Percentiles rank a stretch among this genome's conserved stretches.
Conservation (phyloP, 2,797 vertebrate species). For the Eleutherodactylus coqui region DNA sequence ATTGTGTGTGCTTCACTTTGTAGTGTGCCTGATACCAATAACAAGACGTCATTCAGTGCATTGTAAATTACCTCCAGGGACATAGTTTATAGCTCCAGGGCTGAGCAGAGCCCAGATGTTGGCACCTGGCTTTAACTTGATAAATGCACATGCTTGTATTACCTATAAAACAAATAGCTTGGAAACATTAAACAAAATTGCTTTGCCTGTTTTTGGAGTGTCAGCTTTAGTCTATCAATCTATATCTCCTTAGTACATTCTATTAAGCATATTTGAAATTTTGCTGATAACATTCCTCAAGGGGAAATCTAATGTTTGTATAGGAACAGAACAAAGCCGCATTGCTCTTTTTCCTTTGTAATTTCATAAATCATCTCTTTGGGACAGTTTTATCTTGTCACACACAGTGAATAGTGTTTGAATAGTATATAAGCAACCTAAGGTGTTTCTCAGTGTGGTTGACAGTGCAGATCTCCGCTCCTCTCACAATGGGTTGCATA, state of each 20-base stretch:
- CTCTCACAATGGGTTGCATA: constrained; percentile 47
- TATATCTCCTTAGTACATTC: constrained; percentile 62
- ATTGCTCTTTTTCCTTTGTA: constrained; percentile 53
- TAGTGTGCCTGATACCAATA: constrained; percentile 72
- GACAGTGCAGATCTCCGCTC: constrained; percentile 45
- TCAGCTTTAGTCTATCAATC: constrained; percentile 58
- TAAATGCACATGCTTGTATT: constrained; percentile 69
- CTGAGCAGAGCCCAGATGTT: constrained; percentile 72
- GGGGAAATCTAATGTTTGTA: constrained; percentile 39
- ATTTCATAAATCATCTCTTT: constrained; percentile 65
- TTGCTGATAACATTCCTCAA: constrained; percentile 35
- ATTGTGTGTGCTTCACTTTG: constrained; percentile 67
- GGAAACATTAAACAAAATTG: constrained; percentile 63
- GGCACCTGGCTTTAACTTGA: constrained; percentile 69
- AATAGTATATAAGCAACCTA: constrained; percentile 61
- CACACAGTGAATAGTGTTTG: constrained; percentile 57
- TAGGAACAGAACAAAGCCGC: constrained; percentile 55
- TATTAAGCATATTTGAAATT: constrained; percentile 62
- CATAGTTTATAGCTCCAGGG: constrained; percentile 67
- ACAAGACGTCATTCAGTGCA: constrained; percentile 79
- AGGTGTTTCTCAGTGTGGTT: constrained; percentile 56
- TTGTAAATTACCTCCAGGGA: constrained; percentile 73
- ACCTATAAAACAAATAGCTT: constrained; percentile 68
- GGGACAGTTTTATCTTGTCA: constrained; percentile 65
- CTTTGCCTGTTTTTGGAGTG: constrained; percentile 57